phyloP scores from a whole-genome alignment of 2,113 vertebrate species.

The Notarius quadriscutis region DNA sequence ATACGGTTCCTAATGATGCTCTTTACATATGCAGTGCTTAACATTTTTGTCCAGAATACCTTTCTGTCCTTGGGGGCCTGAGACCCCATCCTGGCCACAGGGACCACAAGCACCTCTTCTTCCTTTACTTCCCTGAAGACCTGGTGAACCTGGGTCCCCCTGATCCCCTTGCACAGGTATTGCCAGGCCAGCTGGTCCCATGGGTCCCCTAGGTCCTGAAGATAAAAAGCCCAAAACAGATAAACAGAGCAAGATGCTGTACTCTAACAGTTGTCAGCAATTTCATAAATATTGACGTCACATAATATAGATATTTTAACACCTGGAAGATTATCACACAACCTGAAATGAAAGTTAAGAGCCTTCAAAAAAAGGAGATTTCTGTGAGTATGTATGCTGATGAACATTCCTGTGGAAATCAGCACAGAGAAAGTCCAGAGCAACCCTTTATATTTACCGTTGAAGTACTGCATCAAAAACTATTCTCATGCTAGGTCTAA shows the following conservation, averaged over 20 bases:
- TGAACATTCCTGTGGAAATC: neutral
- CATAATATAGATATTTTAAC: neutral
- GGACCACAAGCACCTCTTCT: constrained; percentile 70
- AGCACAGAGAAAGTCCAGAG: neutral
- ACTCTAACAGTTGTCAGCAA: neutral
- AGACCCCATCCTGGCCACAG: constrained; percentile 67
- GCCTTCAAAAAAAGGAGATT: neutral
- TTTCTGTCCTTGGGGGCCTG: constrained; percentile 67
- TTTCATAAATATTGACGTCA: neutral
- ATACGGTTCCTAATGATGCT: neutral
- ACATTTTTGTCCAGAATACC: constrained; percentile 26
- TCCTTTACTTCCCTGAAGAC: constrained; percentile 39
- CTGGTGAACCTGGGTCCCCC: constrained; percentile 72
- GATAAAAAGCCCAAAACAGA: constrained; percentile 26
- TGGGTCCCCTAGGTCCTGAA: constrained; percentile 60
- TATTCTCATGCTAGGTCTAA: too few relatives aligned
- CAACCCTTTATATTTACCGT: too few relatives aligned
- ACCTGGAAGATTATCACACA: neutral
- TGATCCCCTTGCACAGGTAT: constrained; percentile 68
- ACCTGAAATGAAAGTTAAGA: neutral
- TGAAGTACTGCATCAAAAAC: too few relatives aligned
- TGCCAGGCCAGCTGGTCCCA: constrained; percentile 57
- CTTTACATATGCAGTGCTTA: neutral
- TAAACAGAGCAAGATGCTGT: neutral
- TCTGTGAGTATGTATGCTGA: neutral